Conservation (phyloP, 2,113 vertebrate species). For the Hippocampus mohnikei region DNA sequence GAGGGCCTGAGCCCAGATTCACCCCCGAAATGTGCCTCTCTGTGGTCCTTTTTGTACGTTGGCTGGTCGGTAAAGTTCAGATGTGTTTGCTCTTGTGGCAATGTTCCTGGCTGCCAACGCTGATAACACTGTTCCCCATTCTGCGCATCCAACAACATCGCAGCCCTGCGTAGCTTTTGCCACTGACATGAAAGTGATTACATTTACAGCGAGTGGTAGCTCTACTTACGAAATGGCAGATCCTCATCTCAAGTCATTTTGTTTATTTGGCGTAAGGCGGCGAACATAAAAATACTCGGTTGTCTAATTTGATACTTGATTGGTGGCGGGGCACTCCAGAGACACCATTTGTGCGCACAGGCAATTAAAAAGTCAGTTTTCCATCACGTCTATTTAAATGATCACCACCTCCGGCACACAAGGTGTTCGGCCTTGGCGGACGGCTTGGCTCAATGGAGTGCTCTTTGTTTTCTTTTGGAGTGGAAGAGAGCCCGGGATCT, state of each 20-base stretch:
- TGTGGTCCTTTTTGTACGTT: too few relatives aligned
- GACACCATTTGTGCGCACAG: not conserved
- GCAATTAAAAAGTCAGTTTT: not conserved
- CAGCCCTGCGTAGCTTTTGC: too few relatives aligned
- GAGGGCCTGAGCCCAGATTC: too few relatives aligned
- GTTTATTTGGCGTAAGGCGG: not conserved
- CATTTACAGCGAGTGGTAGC: too few relatives aligned
- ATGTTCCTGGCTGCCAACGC: too few relatives aligned
- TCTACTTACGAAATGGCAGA: too few relatives aligned
- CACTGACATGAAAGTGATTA: too few relatives aligned
- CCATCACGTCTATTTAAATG: not conserved
- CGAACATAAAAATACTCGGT: not conserved
- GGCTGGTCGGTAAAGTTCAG: too few relatives aligned
- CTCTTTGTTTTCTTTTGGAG: slow-evolving; percentile 26
- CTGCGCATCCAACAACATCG: too few relatives aligned
- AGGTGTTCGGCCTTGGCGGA: not conserved
- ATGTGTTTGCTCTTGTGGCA: too few relatives aligned
- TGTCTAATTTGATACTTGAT: not conserved
- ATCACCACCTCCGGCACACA: not conserved
- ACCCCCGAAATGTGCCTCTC: too few relatives aligned
- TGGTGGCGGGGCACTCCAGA: not conserved
- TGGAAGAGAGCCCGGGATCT: slow-evolving; percentile 36
- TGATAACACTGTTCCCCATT: too few relatives aligned
- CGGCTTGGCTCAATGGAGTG: not conserved
- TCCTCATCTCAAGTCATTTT: not conserved